Evolutionary conservation across 2,888 invertebrate genomes (phyloP), one percentile per base, ranked within the genome.

Genomic region (Tetheella fluctuosa): DNA sequence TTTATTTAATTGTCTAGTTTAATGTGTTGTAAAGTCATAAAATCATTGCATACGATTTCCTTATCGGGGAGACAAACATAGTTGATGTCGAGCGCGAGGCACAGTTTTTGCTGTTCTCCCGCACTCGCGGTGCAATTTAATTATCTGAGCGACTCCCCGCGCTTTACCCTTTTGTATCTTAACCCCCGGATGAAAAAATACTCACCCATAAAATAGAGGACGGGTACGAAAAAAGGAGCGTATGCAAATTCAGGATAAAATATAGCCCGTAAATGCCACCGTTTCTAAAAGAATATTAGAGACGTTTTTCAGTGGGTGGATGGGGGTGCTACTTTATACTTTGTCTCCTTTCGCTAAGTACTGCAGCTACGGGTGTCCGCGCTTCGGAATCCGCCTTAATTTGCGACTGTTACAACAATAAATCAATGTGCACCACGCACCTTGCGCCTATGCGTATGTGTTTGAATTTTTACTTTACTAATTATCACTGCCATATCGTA

Each of bases 201-300:
- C 93, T 91, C 92, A 90, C 93, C 92, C 92, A 92, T 92, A 92
- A 91, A 91, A 90, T 90, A 92, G 91, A 91, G 90, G 91, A 92
- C 91, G 91, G 92, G 91, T 91, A 90, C 87, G 89, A 89, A 91
- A 90, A 93, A 92, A 93, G 90, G 91, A 93, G 93, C 93, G 93
- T 93, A 93, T 93, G 93, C 93, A 93, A 93, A 93, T 93, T 93
- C 93, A 86, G 93, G 93, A 93, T 93, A 93, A 93, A 93, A 93
- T 93, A 93, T 93, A 93, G 93, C 93, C 93, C 93, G 93, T 93
- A 93, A 93, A 93, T 93, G 93, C 93, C 93, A 93, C 93, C 93
- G 93, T 93, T 93, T 93, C 93, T 93, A 93, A 93, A 93, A 93
- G 93, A 93, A 93, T 93, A 93, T 93, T 93, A 93, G 93, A 93